Evolutionary conservation across 2,113 vertebrate species (phyloP).

Genomic region (Nettapus auritus): DNA sequence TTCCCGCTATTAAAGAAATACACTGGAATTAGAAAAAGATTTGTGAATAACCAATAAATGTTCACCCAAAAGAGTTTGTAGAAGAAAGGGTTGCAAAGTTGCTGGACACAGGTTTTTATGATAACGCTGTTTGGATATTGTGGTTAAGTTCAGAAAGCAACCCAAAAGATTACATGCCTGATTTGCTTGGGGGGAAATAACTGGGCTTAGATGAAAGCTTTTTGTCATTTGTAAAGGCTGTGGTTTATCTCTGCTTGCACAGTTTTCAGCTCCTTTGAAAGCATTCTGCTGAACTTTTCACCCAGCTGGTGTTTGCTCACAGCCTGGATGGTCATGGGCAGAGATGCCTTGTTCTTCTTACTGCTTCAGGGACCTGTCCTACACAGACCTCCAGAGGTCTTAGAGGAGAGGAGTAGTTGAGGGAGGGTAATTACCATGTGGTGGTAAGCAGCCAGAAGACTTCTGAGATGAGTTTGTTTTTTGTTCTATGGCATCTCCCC

Average conservation of each 20-base stretch:
- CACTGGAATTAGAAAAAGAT: not conserved
- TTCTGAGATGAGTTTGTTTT: not conserved
- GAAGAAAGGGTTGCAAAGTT: not conserved
- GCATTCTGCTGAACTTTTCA: constrained; percentile 2
- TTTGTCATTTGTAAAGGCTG: not conserved
- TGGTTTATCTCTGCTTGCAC: not conserved
- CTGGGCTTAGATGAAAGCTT: not conserved
- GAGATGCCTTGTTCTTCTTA: not conserved
- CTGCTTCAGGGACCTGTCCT: not conserved
- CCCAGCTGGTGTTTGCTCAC: not conserved
- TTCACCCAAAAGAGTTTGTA: not conserved
- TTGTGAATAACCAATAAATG: not conserved
- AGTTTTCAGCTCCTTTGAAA: not conserved
- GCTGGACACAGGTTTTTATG: not conserved
- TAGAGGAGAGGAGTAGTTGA: not conserved
- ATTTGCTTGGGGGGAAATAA: not conserved
- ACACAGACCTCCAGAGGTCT: not conserved
- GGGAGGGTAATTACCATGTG: not conserved
- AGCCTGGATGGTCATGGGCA: not conserved
- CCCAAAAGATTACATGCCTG: not conserved
- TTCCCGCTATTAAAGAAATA: not conserved
- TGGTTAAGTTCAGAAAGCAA: not conserved
- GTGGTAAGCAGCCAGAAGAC: not conserved
- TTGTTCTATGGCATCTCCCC: not conserved
- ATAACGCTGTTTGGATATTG: not conserved